Percentiles rank a stretch among this genome's conserved stretches.
Evolutionary conservation across 1,140 invertebrate genomes (phyloP).

Genomic region (Helicorthomorpha holstii): DNA sequence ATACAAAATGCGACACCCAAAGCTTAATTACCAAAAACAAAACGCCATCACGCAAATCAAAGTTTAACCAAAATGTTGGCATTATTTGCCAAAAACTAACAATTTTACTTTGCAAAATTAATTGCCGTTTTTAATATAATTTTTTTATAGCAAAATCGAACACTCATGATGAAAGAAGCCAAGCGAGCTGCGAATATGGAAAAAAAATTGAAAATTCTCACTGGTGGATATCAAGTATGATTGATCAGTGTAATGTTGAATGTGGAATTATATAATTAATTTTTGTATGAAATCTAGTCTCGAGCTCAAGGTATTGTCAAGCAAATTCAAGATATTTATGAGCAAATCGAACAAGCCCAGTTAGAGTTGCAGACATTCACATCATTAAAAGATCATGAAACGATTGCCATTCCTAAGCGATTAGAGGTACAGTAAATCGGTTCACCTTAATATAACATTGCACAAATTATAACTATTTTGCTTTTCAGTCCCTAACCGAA

Average conservation of each 20-base stretch:
- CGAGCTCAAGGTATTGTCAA: slow-evolving; percentile 74
- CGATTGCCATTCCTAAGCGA: slow-evolving; percentile 71
- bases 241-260: too few relatives aligned
- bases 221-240: slow-evolving; percentile 69
- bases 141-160: slow-evolving; percentile 50
- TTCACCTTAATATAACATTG: too few relatives aligned
- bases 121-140: too few relatives aligned
- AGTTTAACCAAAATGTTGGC: too few relatives aligned
- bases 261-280: too few relatives aligned
- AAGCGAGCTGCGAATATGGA: slow-evolving; percentile 94
- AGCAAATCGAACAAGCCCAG: slow-evolving; percentile 74
- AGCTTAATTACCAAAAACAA: too few relatives aligned
- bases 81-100: too few relatives aligned
- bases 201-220: slow-evolving; percentile 87
- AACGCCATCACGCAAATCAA: too few relatives aligned
- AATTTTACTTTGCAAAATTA: too few relatives aligned
- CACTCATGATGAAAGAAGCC: slow-evolving; percentile 86
- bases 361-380: slow-evolving; percentile 85
- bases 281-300: slow-evolving; percentile 32
- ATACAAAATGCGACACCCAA: too few relatives aligned
- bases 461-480: slow-evolving; percentile 13
- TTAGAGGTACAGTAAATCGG: slow-evolving; percentile 42
- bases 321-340: slow-evolving; percentile 68
- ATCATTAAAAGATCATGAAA: slow-evolving; percentile 76
- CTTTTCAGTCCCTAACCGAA: slow-evolving; percentile 58